These are phyloP conservation scores for Amiota communis DNA, from an alignment of 2,888 invertebrate species.

Conservation along the genomic window DNA sequence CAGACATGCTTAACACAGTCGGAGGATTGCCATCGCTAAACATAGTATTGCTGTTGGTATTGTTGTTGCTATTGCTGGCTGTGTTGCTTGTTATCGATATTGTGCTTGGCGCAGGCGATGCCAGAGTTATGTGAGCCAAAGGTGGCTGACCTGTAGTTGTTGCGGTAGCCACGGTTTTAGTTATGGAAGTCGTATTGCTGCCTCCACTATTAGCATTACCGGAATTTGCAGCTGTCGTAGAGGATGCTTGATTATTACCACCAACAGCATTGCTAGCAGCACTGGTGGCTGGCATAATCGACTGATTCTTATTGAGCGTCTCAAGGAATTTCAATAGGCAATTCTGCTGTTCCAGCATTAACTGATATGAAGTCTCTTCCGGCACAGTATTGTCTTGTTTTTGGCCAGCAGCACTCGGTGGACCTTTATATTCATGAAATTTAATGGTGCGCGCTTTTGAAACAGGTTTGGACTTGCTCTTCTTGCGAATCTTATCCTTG, in stretches of 20 bases:
- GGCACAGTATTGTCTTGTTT: constrained; percentile 74
- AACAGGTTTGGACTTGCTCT: constrained; percentile 85
- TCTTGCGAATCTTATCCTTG: constrained; percentile 87
- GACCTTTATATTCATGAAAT: constrained; percentile 97
- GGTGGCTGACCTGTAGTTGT: constrained; percentile 34
- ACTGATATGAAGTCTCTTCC: constrained; percentile 89
- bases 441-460: constrained; percentile 92
- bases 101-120: constrained; percentile 44
- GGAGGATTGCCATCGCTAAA: constrained; percentile 43
- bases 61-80: neutral
- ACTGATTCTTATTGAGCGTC: constrained; percentile 84
- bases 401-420: constrained; percentile 86
- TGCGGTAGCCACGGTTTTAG: constrained; percentile 57
- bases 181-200: constrained; percentile 53
- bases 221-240: constrained; percentile 1
- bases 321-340: constrained; percentile 92
- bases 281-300: constrained; percentile 79
- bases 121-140: constrained; percentile 42
- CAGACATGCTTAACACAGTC: constrained; percentile 37
- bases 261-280: constrained; percentile 58
- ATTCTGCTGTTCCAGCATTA: constrained; percentile 91
- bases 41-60: constrained; percentile 28
- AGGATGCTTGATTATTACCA: constrained; percentile 50
- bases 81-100: constrained; percentile 60
- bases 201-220: neutral